Evolutionary conservation across 1,140 invertebrate species (phyloP), one percentile per base, ranked within the genome.

Genomic region (Macrocentrus cingulum): DNA sequence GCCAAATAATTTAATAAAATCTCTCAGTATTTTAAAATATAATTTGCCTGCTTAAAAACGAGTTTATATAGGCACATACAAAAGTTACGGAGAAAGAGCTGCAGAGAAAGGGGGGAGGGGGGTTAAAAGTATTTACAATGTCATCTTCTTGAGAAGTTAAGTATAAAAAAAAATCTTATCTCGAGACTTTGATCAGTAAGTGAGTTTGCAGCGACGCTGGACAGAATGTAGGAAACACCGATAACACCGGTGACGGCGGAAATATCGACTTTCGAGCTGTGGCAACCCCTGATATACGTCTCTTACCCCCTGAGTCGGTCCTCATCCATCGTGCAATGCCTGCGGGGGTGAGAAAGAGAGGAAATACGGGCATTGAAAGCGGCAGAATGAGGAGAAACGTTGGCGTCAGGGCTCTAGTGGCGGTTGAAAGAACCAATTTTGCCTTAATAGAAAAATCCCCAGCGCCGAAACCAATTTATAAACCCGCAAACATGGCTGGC

Each of bases 381-480:
- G 51, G 49, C 56, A 61, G 45, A 32, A 44, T 39, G 29, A 39
- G 48, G 46, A 9, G 13, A 39, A 53, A 56, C 56, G 56, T 49
- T 55, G 56, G 67, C 34, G 32, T 13, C 49, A 32, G 20, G 55
- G 68, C 64, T 66, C 72, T 73, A 75, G 75, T 72, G 74, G 73
- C 65, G 70, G 76, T 80, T 79, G 77, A 79, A 80, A 79, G 77
- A 80, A 80, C 75, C 77, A 80, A 80, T 80, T 80, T 76, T 77
- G 66, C 67, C 75, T 75, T 79, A 79, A 80, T 80, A 80, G 76
- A 79, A 80, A 80, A 79, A 79, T 80, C 77, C 76, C 75, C 74
- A 72, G 71, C 71, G 69, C 72, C 68, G 75, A 77, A 78, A 73
- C 75, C 75, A 80, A 79, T 79, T 79, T 79, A 77, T 79, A 79